phyloP scores from a whole-genome alignment of 2,113 vertebrate genomes.

The Carassius carassius region DNA sequence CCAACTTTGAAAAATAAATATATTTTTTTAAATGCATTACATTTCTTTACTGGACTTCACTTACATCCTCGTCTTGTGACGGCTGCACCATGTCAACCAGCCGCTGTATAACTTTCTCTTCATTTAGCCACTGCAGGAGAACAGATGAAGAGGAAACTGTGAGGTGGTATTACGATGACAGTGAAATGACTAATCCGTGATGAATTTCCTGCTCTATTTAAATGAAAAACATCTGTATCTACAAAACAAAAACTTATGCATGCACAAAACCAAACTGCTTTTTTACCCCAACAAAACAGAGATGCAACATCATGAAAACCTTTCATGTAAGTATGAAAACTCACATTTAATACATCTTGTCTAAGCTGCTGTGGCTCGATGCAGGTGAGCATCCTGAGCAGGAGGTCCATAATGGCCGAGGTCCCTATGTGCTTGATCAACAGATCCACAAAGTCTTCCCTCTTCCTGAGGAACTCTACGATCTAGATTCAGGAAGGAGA shows the following conservation, averaged over 20 bases:
- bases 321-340: background rate
- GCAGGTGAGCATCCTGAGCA: slow-evolving; percentile 96
- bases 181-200: background rate
- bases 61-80: slow-evolving; percentile 97
- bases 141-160: background rate
- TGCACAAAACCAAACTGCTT: background rate
- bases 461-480: slow-evolving; percentile 94
- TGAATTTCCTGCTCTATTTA: background rate
- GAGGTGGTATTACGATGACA: background rate
- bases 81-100: slow-evolving; percentile 96
- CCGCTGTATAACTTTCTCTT: slow-evolving; percentile 95
- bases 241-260: background rate
- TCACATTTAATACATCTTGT: slow-evolving; percentile 92
- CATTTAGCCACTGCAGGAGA: slow-evolving; percentile 88
- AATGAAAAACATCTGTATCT: background rate
- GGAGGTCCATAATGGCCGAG: slow-evolving; percentile 96
- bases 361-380: slow-evolving; percentile 95
- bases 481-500: slow-evolving; percentile 76
- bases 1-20: too few species aligned
- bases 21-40: too few species aligned
- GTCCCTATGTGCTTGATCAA: slow-evolving; percentile 98
- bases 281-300: background rate
- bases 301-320: background rate
- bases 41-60: slow-evolving; percentile 57
- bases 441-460: slow-evolving; percentile 93